Conservation (phyloP, 2,888 invertebrate genomes). For the Cephus runcator region DNA sequence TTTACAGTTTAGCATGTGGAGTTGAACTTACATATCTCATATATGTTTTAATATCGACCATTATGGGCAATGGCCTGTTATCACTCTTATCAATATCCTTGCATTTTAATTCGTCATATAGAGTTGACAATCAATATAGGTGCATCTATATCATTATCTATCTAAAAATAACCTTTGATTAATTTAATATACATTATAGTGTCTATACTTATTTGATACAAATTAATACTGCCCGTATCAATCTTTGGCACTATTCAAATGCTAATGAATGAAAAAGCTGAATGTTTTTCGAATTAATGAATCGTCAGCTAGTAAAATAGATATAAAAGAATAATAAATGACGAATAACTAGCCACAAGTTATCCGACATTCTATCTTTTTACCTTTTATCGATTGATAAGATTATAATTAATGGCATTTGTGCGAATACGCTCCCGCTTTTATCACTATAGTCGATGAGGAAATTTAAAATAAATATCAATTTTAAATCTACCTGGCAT, state of each 20-base stretch:
- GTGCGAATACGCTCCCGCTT: not conserved
- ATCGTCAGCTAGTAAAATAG: too few relatives aligned
- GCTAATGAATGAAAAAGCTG: not conserved
- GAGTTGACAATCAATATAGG: not conserved
- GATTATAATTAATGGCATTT: not conserved
- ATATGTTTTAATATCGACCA: not conserved
- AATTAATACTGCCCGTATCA: not conserved
- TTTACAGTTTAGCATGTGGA: not conserved
- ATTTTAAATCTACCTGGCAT: not conserved
- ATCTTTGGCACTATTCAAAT: not conserved
- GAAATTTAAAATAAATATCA: not conserved
- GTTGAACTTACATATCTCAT: not conserved
- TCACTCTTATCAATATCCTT: not conserved
- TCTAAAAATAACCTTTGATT: not conserved
- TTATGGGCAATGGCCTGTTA: not conserved
- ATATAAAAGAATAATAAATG: too few relatives aligned
- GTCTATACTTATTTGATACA: slow-evolving; percentile 4
- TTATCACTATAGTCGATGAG: not conserved
- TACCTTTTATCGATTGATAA: not conserved
- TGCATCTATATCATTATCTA: not conserved
- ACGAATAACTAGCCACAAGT: not conserved
- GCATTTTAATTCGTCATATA: not conserved
- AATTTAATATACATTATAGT: slow-evolving; percentile 10
- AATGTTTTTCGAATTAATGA: not conserved
- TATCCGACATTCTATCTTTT: not conserved